These are phyloP conservation scores for Strigamia crassipes DNA, from an alignment of 2,888 invertebrate species.

Conservation along the genomic window DNA sequence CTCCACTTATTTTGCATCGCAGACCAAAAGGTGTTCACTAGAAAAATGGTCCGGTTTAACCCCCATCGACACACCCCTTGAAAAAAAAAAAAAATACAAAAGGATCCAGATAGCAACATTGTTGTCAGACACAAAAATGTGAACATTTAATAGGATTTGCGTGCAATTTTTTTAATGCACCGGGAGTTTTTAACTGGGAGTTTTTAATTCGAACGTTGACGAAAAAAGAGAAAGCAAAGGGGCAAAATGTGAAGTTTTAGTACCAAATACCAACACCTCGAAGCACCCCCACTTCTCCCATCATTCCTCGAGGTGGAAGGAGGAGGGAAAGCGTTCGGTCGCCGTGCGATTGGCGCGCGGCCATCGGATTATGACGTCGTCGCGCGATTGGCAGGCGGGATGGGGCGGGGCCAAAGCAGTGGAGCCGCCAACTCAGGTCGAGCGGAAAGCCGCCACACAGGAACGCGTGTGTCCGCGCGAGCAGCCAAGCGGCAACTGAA, in stretches of 20 bases:
- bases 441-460: conserved; percentile 42
- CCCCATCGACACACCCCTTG: conserved; percentile 2
- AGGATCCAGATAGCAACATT: neutral
- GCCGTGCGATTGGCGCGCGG: conserved; percentile 13
- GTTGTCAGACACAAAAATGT: neutral
- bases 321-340: neutral
- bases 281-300: conserved; percentile 27
- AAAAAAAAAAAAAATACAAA: conserved; percentile 16
- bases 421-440: conserved; percentile 42
- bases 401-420: conserved; percentile 27
- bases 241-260: neutral
- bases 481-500: conserved; percentile 42
- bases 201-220: neutral
- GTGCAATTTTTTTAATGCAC: no score
- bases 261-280: conserved; percentile 42
- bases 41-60: neutral
- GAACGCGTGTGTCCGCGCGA: conserved; percentile 42
- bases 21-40: conserved; percentile 27
- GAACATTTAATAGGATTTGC: no score
- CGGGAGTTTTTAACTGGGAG: no score
- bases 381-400: conserved; percentile 36
- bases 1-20: neutral
- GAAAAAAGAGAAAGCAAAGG: neutral
- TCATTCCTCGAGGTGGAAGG: neutral
- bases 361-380: conserved; percentile 24